These are phyloP conservation scores for Meandrusa payeni DNA, from an alignment of 2,888 invertebrate species.

Conservation along the genomic window DNA sequence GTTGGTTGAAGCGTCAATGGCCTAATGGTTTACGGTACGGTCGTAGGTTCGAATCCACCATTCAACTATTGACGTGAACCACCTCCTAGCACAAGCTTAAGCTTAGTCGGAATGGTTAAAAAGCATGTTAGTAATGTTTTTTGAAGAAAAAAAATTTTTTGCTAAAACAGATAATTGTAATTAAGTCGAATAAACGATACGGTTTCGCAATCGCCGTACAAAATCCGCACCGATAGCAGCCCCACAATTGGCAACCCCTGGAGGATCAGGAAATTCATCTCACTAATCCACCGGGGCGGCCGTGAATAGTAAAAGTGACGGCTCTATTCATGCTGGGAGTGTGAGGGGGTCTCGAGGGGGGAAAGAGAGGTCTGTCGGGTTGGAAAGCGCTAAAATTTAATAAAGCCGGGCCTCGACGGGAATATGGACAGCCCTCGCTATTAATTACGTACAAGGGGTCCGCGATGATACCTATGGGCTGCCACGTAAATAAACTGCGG, in stretches of 20 bases:
- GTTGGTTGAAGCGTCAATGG: no score
- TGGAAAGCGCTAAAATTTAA: constrained; percentile 78
- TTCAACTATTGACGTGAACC: no score
- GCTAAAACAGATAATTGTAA: no score
- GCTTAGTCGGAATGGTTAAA: no score
- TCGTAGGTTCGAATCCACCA: no score
- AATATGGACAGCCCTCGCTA: constrained; percentile 64
- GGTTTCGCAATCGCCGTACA: constrained; percentile 48
- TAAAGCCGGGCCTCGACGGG: constrained; percentile 58
- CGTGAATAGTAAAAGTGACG: constrained; percentile 79
- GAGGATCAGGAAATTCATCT: constrained; percentile 73
- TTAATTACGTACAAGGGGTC: constrained; percentile 76
- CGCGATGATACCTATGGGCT: constrained; percentile 57
- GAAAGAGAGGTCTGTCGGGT: constrained; percentile 38
- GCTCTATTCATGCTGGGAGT: constrained; percentile 66
- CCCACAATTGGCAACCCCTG: constrained; percentile 58
- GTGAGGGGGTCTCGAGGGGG: constrained; percentile 26
- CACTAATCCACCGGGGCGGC: constrained; percentile 67
- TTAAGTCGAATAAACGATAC: no score
- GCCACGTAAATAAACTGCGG: constrained; percentile 36
- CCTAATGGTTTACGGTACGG: no score
- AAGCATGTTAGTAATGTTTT: no score
- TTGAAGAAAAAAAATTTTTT: no score
- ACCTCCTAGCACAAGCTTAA: no score
- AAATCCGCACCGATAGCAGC: constrained; percentile 54